phyloP scores from a whole-genome alignment of 2,888 invertebrate species.

The Caenorhabditis doughertyi region DNA sequence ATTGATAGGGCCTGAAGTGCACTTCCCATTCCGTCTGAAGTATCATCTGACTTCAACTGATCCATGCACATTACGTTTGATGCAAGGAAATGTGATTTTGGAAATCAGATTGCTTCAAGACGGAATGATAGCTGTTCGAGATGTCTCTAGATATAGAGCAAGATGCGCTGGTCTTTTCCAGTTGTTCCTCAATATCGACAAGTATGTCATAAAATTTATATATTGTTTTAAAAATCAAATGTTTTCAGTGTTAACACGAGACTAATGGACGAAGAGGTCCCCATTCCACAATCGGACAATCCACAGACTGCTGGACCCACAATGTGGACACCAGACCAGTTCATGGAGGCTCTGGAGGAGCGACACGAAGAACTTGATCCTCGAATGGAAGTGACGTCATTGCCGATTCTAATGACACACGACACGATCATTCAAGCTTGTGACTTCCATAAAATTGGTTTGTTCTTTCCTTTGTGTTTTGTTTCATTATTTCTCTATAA shows the following conservation, averaged over 20 bases:
- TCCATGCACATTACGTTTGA: slow-evolving; percentile 71
- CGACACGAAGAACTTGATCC: slow-evolving; percentile 20
- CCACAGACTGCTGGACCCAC: slow-evolving; percentile 22
- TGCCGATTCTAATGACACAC: slow-evolving; percentile 45
- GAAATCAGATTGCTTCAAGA: slow-evolving; percentile 75
- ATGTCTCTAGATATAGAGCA: slow-evolving; percentile 62
- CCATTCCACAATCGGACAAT: slow-evolving; percentile 32
- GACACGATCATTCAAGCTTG: slow-evolving; percentile 48
- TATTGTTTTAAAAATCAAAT: background rate
- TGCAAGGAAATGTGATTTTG: slow-evolving; percentile 70
- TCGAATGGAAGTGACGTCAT: slow-evolving; percentile 27
- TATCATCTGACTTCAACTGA: slow-evolving; percentile 69
- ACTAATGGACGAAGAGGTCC: slow-evolving; percentile 12
- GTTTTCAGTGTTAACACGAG: slow-evolving; percentile 12
- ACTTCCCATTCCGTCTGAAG: slow-evolving; percentile 70
- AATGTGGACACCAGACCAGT: slow-evolving; percentile 42
- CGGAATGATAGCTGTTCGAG: slow-evolving; percentile 68
- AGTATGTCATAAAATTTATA: background rate
- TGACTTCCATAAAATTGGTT: slow-evolving; percentile 49
- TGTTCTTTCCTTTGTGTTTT: background rate
- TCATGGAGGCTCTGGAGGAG: slow-evolving; percentile 16
- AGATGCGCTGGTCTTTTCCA: slow-evolving; percentile 68
- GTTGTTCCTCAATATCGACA: slow-evolving; percentile 56
- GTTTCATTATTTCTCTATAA: background rate
- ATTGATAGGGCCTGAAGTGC: slow-evolving; percentile 62